These are phyloP conservation scores for Ormyrus nitidulus DNA, from an alignment of 2,888 invertebrate species.

Conservation along the genomic window DNA sequence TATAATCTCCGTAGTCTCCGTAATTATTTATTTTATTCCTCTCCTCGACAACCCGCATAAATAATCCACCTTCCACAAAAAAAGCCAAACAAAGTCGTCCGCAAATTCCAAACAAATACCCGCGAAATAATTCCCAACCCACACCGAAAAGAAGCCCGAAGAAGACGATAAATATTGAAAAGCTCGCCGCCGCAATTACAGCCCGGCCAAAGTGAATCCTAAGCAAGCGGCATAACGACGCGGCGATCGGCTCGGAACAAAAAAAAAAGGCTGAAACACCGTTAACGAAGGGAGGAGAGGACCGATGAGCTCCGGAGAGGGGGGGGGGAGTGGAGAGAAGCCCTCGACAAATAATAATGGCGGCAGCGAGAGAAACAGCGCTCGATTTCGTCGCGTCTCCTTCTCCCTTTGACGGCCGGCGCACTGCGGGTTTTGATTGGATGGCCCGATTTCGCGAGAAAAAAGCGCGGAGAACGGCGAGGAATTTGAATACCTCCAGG, in stretches of 20 bases:
- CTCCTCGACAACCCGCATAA: no score
- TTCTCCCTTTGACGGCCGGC: constrained; percentile 10
- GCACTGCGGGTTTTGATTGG: constrained; percentile 12
- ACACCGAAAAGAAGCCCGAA: no score
- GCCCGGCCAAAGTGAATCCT: background rate
- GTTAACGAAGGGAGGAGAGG: constrained; percentile 30
- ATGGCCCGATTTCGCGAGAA: constrained; percentile 14
- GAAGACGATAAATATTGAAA: background rate
- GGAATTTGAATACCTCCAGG: constrained; percentile 19
- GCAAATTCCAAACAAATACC: background rate
- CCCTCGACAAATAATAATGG: constrained; percentile 35
- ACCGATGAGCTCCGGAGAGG: background rate
- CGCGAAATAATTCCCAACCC: background rate
- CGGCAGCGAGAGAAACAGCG: constrained; percentile 2
- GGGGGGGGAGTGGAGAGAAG: background rate
- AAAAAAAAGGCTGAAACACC: constrained; percentile 22
- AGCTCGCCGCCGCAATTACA: constrained; percentile 13
- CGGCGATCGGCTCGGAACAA: background rate
- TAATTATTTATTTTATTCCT: no score
- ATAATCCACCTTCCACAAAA: no score
- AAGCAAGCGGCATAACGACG: background rate
- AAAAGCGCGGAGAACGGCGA: constrained; percentile 10
- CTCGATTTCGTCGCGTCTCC: background rate
- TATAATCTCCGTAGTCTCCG: no score
- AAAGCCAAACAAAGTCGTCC: no score